Base-by-base conservation (phyloP, 1,140 invertebrate species). In the Bombus polaris region DNA sequence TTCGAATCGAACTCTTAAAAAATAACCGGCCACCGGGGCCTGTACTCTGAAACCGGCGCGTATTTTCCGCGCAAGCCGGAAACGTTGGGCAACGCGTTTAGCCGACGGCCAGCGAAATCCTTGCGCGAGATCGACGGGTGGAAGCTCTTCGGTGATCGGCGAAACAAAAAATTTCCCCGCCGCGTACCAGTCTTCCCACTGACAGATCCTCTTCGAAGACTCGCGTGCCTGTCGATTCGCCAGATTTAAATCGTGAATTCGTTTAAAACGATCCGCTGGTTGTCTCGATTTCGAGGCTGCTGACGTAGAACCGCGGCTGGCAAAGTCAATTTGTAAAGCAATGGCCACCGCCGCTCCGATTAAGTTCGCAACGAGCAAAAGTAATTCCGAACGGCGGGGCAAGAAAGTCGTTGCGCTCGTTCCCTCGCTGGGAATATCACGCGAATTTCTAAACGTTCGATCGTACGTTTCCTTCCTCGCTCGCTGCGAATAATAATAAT, bases 91-190 rank as follows among this genome's bases (percentile, higher is more conserved):
- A 75, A 37, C 37, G 70, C 78, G 83, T 88, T 89, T 79, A 74
- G 65, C 71, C 87, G 74, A 83, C 68, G 87, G 35, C 35, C 87
- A 79, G 53, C 77, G 70, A 35, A 74, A 68, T n/a, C 8, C 39
- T 22, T 32, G 72, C 39, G 57, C n/a, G 25, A 80, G 75, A 86
- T 81, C 78, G 83, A 85, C 78, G 83, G 71, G 35, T 81, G 28
- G 35, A 53, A 74, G 65, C 75, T 66, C 4, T 66, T 72, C n/a
- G 76, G 65, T 57, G 44, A 68, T 65, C 73, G 71, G 73, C 18
- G 77, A 37, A 89, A 86, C 32, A 83, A 89, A 89, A 88, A 86
- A 81, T 83, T 37, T 37, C 39, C 75, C 85, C 78, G 77, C 44
- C 44, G 62, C 62, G 70, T 42, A 75, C 84, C 78, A 73, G 86